Percentiles rank a stretch among this genome's conserved stretches.
phyloP scores from a whole-genome alignment of 2,797 vertebrate species.

The Rhadinocentrus ornatus region DNA sequence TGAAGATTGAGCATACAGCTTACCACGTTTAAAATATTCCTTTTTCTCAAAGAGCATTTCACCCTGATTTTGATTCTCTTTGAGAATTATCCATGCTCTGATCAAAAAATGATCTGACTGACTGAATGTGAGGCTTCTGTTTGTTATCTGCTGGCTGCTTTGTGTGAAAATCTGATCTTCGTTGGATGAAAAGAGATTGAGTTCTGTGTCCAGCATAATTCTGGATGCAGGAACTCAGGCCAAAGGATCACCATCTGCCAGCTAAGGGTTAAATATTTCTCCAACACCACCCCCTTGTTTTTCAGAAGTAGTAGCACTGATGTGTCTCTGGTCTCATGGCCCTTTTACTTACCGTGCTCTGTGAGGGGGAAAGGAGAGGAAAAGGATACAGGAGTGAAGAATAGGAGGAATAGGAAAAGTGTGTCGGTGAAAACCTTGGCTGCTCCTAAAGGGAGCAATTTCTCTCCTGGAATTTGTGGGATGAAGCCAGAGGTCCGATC shows the following conservation, averaged over 20 bases:
- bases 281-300: conserved; percentile 68
- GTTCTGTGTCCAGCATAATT: conserved; percentile 43
- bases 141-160: conserved; percentile 15
- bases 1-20: conserved; percentile 1
- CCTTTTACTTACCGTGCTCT: conserved; percentile 61
- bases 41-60: conserved; percentile 17
- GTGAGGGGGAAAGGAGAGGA: conserved; percentile 40
- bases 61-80: background rate
- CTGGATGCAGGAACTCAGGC: conserved; percentile 34
- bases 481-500: conserved; percentile 74
- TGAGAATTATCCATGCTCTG: conserved; percentile 17
- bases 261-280: conserved; percentile 77
- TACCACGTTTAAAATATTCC: background rate
- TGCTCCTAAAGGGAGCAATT: conserved; percentile 66
- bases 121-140: conserved; percentile 21
- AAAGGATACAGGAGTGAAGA: conserved; percentile 41
- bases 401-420: conserved; percentile 52
- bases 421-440: conserved; percentile 67
- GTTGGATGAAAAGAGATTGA: conserved; percentile 26
- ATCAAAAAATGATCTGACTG: conserved; percentile 32
- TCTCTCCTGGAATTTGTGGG: conserved; percentile 73
- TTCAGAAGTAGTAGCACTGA: conserved; percentile 72
- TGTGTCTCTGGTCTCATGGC: conserved; percentile 70
- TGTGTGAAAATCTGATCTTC: conserved; percentile 41
- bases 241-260: conserved; percentile 48